These are phyloP conservation scores for Microtus californicus DNA, from an alignment of 2,797 vertebrate species.

Conservation along the genomic window DNA sequence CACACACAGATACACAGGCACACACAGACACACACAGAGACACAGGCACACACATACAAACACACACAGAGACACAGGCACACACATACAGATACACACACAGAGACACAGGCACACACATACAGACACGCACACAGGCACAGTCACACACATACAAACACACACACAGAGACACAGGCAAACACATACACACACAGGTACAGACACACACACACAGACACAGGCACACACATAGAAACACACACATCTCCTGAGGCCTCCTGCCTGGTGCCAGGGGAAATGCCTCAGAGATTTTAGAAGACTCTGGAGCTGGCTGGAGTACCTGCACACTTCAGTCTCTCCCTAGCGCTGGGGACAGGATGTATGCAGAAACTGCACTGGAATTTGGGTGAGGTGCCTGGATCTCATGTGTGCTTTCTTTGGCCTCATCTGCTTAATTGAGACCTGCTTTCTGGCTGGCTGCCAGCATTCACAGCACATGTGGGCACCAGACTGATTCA, in stretches of 20 bases:
- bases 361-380: slow-evolving; percentile 82
- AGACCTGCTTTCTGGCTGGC: slow-evolving; percentile 84
- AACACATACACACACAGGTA: no score
- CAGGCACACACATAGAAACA: not conserved
- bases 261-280: not conserved
- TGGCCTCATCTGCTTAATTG: slow-evolving; percentile 89
- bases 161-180: not conserved
- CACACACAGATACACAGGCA: not conserved
- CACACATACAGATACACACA: not conserved
- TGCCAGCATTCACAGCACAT: slow-evolving; percentile 84
- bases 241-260: not conserved
- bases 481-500: slow-evolving; percentile 82
- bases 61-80: no score
- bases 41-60: not conserved
- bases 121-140: no score
- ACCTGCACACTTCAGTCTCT: slow-evolving; percentile 86
- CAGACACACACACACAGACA: no score
- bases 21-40: rapidly evolving
- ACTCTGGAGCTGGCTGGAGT: slow-evolving; percentile 84
- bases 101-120: not conserved
- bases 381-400: slow-evolving; percentile 87
- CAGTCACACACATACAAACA: not conserved
- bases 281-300: not conserved
- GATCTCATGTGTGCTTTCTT: slow-evolving; percentile 88
- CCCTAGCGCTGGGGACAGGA: slow-evolving; percentile 84